phyloP scores from a whole-genome alignment of 2,797 vertebrate genomes.

The Mallotus villosus region DNA sequence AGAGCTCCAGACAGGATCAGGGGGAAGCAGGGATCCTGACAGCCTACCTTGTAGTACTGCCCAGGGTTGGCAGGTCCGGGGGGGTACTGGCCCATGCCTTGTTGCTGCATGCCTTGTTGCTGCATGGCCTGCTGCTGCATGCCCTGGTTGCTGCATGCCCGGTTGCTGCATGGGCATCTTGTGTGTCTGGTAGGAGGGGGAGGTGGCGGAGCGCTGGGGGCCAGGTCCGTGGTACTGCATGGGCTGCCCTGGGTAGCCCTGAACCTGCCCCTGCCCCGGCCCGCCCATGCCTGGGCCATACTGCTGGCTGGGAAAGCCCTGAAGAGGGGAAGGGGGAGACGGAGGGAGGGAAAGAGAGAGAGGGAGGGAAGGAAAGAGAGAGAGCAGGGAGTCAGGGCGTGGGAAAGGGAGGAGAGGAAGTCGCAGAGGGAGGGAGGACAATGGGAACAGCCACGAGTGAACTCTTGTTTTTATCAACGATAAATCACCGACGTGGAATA shows the following conservation, averaged over 20 bases:
- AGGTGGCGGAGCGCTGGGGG: slow-evolving; percentile 80
- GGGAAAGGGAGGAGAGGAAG: not conserved
- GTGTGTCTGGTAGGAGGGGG: slow-evolving; percentile 84
- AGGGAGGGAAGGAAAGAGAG: too few relatives aligned
- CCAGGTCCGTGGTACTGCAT: slow-evolving; percentile 74
- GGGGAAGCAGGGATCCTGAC: not conserved
- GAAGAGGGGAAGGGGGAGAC: not conserved
- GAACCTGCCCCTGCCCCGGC: slow-evolving; percentile 16
- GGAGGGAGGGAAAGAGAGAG: not conserved
- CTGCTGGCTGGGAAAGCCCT: slow-evolving; percentile 53
- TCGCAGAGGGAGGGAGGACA: too few relatives aligned
- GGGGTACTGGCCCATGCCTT: slow-evolving; percentile 73
- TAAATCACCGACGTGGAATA: not conserved
- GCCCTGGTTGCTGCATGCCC: slow-evolving; percentile 20
- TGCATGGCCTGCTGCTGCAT: too few relatives aligned
- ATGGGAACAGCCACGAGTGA: not conserved
- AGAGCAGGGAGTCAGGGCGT: too few relatives aligned
- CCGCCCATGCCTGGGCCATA: slow-evolving; percentile 52
- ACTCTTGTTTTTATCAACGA: not conserved
- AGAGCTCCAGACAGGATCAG: not conserved
- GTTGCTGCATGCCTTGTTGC: slow-evolving; percentile 62
- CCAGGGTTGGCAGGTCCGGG: slow-evolving; percentile 66
- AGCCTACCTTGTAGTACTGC: slow-evolving; percentile 80
- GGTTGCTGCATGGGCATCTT: slow-evolving; percentile 79
- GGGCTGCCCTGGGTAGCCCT: slow-evolving; percentile 72